phyloP scores from a whole-genome alignment of 2,888 invertebrate species.

The Tetramorium bicarinatum region DNA sequence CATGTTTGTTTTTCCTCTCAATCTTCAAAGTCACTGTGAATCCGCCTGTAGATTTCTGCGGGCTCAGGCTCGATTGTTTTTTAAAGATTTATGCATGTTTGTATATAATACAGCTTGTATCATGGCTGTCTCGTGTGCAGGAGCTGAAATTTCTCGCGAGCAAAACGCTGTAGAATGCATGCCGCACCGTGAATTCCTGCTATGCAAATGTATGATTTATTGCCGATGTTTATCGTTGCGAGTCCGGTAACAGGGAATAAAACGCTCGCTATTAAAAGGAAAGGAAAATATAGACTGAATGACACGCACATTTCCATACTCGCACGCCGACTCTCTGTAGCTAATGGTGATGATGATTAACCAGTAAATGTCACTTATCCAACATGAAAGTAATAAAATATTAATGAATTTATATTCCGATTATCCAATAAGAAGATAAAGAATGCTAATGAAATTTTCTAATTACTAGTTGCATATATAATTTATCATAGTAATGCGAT shows the following conservation, averaged over 20 bases:
- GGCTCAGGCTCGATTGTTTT: not conserved
- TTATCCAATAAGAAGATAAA: not conserved
- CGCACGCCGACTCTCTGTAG: not conserved
- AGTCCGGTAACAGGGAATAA: constrained; percentile 37
- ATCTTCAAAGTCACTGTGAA: not conserved
- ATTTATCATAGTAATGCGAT: not conserved
- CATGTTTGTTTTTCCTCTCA: not conserved
- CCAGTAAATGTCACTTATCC: constrained; percentile 15
- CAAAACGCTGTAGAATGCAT: constrained; percentile 25
- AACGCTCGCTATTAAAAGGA: constrained; percentile 34
- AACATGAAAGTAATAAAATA: not conserved
- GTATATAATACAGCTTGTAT: not conserved
- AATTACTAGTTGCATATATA: not conserved
- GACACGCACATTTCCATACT: constrained; percentile 6
- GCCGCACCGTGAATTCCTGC: constrained; percentile 20
- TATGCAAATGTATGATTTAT: constrained; percentile 48
- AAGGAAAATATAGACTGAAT: constrained; percentile 35
- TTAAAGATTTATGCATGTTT: not conserved
- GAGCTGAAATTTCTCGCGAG: not conserved
- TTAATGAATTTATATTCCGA: constrained; percentile 10
- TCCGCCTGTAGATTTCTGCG: not conserved
- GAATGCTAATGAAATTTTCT: not conserved
- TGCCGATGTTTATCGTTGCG: constrained; percentile 33
- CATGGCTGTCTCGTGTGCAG: not conserved
- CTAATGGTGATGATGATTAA: constrained; percentile 19